Percentiles rank a stretch among this genome's conserved stretches.
phyloP scores from a whole-genome alignment of 2,888 invertebrate genomes.

The Polyommatus icarus region DNA sequence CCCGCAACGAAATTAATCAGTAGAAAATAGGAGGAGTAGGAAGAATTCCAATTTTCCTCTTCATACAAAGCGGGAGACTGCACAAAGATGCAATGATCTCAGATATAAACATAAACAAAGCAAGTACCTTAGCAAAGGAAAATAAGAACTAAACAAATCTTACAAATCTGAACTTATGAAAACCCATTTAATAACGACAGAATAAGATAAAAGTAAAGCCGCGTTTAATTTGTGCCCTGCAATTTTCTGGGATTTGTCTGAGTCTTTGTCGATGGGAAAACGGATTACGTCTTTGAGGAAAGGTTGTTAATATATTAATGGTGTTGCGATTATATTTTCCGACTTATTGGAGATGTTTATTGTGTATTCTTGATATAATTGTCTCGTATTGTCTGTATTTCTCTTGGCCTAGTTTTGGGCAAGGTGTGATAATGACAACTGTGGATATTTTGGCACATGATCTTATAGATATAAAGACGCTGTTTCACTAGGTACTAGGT shows the following conservation, averaged over 20 bases:
- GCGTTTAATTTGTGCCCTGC: conserved; percentile 61
- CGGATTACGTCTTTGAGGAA: conserved; percentile 54
- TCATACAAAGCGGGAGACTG: no score
- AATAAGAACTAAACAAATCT: background rate
- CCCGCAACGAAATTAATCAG: no score
- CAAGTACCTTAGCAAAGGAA: no score
- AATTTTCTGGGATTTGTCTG: conserved; percentile 66
- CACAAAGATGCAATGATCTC: no score
- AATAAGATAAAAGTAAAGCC: conserved; percentile 16
- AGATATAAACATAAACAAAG: no score
- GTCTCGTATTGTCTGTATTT: background rate
- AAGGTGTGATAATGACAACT: background rate
- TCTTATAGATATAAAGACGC: no score
- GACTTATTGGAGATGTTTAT: conserved; percentile 5
- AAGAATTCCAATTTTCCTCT: no score
- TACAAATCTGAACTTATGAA: conserved; percentile 2
- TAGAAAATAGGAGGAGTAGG: no score
- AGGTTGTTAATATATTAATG: conserved; percentile 30
- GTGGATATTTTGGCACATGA: no score
- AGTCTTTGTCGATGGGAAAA: conserved; percentile 66
- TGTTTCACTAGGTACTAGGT: no score
- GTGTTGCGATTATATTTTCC: conserved; percentile 24
- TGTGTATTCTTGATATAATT: background rate
- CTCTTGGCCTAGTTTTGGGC: background rate
- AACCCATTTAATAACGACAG: conserved; percentile 4